Conservation (phyloP, 2,113 vertebrate genomes). For the Otis tarda region DNA sequence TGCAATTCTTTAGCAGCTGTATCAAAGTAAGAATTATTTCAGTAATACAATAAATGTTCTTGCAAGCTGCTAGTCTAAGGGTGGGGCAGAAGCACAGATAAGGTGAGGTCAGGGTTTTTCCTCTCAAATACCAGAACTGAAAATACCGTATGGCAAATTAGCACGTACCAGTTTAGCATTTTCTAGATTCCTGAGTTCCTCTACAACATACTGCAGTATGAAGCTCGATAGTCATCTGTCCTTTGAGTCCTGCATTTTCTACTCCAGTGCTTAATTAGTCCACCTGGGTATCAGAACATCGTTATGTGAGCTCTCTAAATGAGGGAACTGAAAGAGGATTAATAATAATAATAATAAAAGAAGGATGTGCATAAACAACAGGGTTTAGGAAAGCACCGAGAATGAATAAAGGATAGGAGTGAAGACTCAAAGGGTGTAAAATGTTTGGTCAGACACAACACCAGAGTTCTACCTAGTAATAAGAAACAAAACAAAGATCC, state of each 20-base stretch:
- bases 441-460: not conserved
- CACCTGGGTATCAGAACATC: not conserved
- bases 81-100: not conserved
- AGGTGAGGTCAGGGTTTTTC: not conserved
- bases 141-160: not conserved
- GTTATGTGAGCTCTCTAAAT: not conserved
- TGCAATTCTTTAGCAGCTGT: not conserved
- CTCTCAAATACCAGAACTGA: not conserved
- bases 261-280: not conserved
- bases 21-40: not conserved
- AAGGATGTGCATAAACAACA: not conserved
- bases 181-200: not conserved
- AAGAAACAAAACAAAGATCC: not conserved
- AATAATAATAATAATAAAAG: not conserved
- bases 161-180: not conserved
- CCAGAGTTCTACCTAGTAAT: not conserved
- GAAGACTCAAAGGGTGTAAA: not conserved
- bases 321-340: not conserved
- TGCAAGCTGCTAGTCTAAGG: not conserved
- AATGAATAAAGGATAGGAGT: not conserved
- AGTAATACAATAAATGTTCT: not conserved
- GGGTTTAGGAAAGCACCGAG: not conserved
- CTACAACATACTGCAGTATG: rapidly evolving
- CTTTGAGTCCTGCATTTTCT: not conserved
- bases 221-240: not conserved